These are phyloP conservation scores for Diploscapter pachys DNA, from an alignment of 1,140 invertebrate genomes.

Conservation along the genomic window DNA sequence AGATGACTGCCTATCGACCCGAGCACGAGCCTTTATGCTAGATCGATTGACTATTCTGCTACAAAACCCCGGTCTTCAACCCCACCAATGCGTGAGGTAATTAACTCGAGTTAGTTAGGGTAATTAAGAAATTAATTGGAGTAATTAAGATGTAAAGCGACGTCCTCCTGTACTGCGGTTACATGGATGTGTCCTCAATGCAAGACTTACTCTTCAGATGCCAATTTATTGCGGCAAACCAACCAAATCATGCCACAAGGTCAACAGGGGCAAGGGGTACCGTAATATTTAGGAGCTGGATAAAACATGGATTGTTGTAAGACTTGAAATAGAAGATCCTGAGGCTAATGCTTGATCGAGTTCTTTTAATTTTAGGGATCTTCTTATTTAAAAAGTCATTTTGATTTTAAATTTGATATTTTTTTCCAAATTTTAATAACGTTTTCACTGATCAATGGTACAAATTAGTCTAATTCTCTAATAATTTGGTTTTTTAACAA, in stretches of 20 bases:
- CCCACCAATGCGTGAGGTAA: constrained; percentile 38
- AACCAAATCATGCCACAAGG: not conserved
- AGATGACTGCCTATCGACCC: constrained; percentile 57
- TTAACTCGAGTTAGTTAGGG: too few relatives aligned
- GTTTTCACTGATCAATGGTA: too few relatives aligned
- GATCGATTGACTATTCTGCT: constrained; percentile 48
- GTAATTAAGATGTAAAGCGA: constrained; percentile 50
- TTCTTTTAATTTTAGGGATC: too few relatives aligned
- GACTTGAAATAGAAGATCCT: too few relatives aligned
- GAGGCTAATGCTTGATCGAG: too few relatives aligned
- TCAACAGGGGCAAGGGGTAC: not conserved
- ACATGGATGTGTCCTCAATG: constrained; percentile 54
- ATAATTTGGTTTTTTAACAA: too few relatives aligned
- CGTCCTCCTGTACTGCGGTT: constrained; percentile 47
- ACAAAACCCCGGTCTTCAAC: constrained; percentile 44
- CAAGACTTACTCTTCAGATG: constrained; percentile 55
- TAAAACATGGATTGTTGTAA: too few relatives aligned
- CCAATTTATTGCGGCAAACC: constrained; percentile 3
- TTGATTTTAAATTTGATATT: too few relatives aligned
- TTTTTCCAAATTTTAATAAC: too few relatives aligned
- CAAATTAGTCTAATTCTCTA: too few relatives aligned
- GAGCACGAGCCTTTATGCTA: constrained; percentile 50
- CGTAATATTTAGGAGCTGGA: too few relatives aligned
- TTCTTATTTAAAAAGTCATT: too few relatives aligned
- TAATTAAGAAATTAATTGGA: not conserved